Evolutionary conservation across 2,888 invertebrate species (phyloP).

Genomic region (Lymantria monacha): DNA sequence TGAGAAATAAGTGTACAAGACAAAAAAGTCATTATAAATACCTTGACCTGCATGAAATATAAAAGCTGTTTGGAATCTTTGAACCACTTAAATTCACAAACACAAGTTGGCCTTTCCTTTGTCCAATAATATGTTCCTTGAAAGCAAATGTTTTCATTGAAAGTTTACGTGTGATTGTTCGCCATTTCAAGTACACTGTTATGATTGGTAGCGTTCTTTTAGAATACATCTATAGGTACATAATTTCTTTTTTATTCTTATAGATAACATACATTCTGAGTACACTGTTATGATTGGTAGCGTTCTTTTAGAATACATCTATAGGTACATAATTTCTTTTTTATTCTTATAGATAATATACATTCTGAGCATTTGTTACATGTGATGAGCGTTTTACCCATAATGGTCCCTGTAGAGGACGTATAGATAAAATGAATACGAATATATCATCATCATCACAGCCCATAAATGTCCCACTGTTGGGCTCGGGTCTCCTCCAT

Average conservation of each 20-base stretch:
- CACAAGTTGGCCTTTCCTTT: background rate
- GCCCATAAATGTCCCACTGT: too few relatives aligned
- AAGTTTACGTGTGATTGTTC: background rate
- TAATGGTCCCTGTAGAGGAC: too few relatives aligned
- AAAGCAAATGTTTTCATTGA: background rate
- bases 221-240: background rate
- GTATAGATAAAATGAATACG: too few relatives aligned
- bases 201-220: too few relatives aligned
- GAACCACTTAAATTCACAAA: conserved; percentile 8
- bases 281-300: too few relatives aligned
- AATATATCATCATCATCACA: too few relatives aligned
- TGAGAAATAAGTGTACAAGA: too few relatives aligned
- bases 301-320: too few relatives aligned
- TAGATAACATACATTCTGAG: background rate
- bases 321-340: too few relatives aligned
- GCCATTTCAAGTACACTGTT: background rate
- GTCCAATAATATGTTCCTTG: background rate
- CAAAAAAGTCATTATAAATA: background rate
- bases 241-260: background rate
- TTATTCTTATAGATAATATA: too few relatives aligned
- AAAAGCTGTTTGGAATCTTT: conserved; percentile 8
- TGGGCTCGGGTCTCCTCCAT: too few relatives aligned
- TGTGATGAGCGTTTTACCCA: too few relatives aligned
- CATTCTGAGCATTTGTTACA: background rate
- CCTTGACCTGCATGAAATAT: conserved; percentile 25